phyloP scores from a whole-genome alignment of 1,140 invertebrate species.

The Cydia splendana region DNA sequence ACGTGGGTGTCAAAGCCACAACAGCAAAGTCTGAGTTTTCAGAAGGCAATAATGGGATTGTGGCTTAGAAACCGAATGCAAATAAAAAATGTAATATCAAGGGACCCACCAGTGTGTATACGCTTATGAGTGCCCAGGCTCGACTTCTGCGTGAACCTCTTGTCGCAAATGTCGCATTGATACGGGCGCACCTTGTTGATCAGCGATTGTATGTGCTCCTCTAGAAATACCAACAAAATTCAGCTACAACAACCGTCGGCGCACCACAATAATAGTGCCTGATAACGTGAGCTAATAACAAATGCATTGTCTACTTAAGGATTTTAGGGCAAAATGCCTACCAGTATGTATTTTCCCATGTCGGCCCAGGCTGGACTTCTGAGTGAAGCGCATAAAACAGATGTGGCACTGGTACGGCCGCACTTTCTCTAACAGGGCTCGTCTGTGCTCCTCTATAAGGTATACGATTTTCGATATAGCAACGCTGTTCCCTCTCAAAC shows the following conservation, averaged over 20 bases:
- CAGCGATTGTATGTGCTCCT: constrained; percentile 81
- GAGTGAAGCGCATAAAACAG: constrained; percentile 83
- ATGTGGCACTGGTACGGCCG: constrained; percentile 83
- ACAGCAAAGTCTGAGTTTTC: constrained; percentile 47
- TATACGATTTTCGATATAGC: constrained; percentile 78
- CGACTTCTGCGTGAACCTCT: constrained; percentile 89
- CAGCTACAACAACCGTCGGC: constrained; percentile 68
- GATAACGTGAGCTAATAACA: constrained; percentile 67
- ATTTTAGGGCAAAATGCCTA: constrained; percentile 79
- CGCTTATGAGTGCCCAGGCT: constrained; percentile 91
- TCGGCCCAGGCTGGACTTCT: constrained; percentile 81
- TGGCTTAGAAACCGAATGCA: constrained; percentile 72
- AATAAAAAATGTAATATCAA: constrained; percentile 70
- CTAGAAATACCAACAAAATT: constrained; percentile 79
- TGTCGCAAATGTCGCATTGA: constrained; percentile 88
- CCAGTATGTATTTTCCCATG: constrained; percentile 81
- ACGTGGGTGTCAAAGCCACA: constrained; percentile 73
- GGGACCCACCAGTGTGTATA: constrained; percentile 87
- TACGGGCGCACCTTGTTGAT: constrained; percentile 85
- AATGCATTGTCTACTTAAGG: constrained; percentile 75
- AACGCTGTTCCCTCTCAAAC: constrained; percentile 64
- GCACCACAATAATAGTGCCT: constrained; percentile 60
- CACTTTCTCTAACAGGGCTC: constrained; percentile 82
- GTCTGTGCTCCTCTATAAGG: constrained; percentile 81
- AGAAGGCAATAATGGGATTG: constrained; percentile 46